These are phyloP conservation scores for Halotydeus destructor DNA, from an alignment of 1,140 invertebrate genomes.

Conservation along the genomic window DNA sequence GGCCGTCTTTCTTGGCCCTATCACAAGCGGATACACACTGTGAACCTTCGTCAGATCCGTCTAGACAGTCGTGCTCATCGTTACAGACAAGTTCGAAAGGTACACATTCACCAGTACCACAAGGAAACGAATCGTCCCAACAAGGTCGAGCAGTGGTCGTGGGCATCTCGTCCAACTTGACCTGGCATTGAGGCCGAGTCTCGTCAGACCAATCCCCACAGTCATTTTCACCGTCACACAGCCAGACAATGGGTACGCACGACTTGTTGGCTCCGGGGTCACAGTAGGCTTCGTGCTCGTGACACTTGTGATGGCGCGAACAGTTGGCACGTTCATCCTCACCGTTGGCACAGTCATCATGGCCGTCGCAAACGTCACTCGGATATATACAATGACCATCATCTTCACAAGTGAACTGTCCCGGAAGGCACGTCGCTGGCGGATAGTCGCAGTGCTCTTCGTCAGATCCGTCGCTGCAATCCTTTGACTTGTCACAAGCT, in stretches of 20 bases:
- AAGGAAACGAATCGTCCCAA: slow-evolving; percentile 29
- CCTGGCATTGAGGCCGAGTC: slow-evolving; percentile 24
- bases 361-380: slow-evolving; percentile 17
- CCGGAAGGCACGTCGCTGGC: slow-evolving; percentile 24
- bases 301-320: too few relatives aligned
- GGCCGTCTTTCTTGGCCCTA: slow-evolving; percentile 21
- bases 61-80: slow-evolving; percentile 25
- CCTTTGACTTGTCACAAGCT: slow-evolving; percentile 68
- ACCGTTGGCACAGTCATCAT: slow-evolving; percentile 25
- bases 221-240: slow-evolving; percentile 53
- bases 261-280: slow-evolving; percentile 9
- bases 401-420: slow-evolving; percentile 61
- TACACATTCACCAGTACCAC: slow-evolving; percentile 21
- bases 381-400: slow-evolving; percentile 16
- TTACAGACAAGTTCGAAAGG: slow-evolving; percentile 28
- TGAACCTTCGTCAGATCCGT: slow-evolving; percentile 27
- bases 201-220: slow-evolving; percentile 34
- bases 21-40: slow-evolving; percentile 23
- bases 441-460: slow-evolving; percentile 19
- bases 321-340: slow-evolving; percentile 25
- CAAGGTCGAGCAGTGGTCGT: slow-evolving; percentile 33
- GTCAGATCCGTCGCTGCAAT: slow-evolving; percentile 49
- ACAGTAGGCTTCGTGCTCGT: slow-evolving; percentile 24
- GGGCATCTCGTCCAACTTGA: slow-evolving; percentile 50
- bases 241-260: slow-evolving; percentile 51